These are phyloP conservation scores for Drosophila miranda DNA, from an alignment of 1,140 invertebrate genomes.

Conservation along the genomic window DNA sequence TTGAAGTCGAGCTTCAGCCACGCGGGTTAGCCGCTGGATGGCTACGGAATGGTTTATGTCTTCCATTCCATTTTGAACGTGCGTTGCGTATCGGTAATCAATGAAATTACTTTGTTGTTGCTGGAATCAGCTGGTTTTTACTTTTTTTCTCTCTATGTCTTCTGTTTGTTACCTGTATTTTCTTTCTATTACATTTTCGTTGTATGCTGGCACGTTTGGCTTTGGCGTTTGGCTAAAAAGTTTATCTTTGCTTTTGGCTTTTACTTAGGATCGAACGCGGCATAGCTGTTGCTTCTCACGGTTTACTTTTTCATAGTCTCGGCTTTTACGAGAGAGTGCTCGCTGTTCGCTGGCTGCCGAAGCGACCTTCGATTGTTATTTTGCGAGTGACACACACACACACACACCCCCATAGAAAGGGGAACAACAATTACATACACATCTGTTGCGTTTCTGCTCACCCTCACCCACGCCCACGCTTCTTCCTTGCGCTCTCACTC, in stretches of 20 bases:
- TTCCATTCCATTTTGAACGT: slow-evolving; percentile 68
- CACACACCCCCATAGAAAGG: slow-evolving; percentile 1
- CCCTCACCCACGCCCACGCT: background rate
- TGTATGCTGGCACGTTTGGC: slow-evolving; percentile 58
- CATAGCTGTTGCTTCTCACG: slow-evolving; percentile 63
- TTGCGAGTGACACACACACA: background rate
- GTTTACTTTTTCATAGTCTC: slow-evolving; percentile 68
- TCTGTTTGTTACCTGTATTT: slow-evolving; percentile 37
- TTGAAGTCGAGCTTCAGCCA: slow-evolving; percentile 8
- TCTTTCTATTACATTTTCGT: slow-evolving; percentile 47
- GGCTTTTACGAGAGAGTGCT: slow-evolving; percentile 22
- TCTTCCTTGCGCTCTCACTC: background rate
- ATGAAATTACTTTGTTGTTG: slow-evolving; percentile 75
- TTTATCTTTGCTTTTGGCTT: slow-evolving; percentile 66
- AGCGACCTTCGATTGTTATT: slow-evolving; percentile 29
- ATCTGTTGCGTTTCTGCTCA: slow-evolving; percentile 27
- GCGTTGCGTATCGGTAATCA: slow-evolving; percentile 79
- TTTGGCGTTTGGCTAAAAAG: slow-evolving; percentile 61
- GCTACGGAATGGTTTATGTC: slow-evolving; percentile 40
- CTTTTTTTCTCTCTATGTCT: slow-evolving; percentile 20
- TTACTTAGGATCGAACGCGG: slow-evolving; percentile 40
- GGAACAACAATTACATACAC: slow-evolving; percentile 8
- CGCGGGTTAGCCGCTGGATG: too few relatives aligned
- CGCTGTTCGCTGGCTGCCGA: too few relatives aligned
- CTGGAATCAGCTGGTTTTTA: slow-evolving; percentile 63